Percentiles rank a stretch among this genome's conserved stretches.
These are phyloP conservation scores for Oryzias celebensis DNA, from an alignment of 2,113 vertebrate genomes.

Conservation along the genomic window DNA sequence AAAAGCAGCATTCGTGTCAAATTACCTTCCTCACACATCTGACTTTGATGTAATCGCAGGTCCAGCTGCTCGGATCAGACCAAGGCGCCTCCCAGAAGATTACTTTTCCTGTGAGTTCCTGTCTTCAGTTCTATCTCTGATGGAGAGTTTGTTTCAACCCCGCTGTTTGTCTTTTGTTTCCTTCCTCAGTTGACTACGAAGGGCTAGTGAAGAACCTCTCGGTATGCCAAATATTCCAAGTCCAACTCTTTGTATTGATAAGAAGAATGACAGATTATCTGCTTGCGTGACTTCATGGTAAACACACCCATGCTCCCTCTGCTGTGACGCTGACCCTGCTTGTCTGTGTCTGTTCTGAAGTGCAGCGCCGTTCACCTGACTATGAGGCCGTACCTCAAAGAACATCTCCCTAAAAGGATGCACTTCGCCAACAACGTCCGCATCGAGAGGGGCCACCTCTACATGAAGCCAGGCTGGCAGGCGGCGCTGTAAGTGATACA, in stretches of 20 bases:
- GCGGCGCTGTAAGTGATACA: constrained; percentile 82
- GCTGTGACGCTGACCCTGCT: constrained; percentile 40
- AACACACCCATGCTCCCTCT: constrained; percentile 40
- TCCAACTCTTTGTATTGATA: constrained; percentile 49
- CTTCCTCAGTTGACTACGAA: constrained; percentile 87
- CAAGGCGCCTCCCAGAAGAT: constrained; percentile 76
- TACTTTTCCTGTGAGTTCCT: constrained; percentile 85
- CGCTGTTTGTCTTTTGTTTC: constrained; percentile 5
- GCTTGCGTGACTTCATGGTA: constrained; percentile 45
- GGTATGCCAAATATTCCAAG: constrained; percentile 80
- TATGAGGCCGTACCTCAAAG: constrained; percentile 90
- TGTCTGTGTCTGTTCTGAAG: constrained; percentile 74
- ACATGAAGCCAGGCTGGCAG: constrained; percentile 89
- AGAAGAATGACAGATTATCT: constrained; percentile 55
- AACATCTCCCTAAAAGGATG: constrained; percentile 89
- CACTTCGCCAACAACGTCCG: constrained; percentile 90
- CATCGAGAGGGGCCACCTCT: constrained; percentile 89
- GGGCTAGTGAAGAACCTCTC: constrained; percentile 90
- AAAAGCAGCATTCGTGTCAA: constrained; percentile 77
- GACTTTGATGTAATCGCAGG: constrained; percentile 85
- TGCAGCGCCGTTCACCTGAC: constrained; percentile 83
- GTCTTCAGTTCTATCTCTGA: constrained; percentile 1
- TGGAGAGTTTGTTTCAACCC: constrained; percentile 8
- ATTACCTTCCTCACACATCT: constrained; percentile 73
- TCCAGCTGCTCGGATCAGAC: constrained; percentile 85